phyloP scores from a whole-genome alignment of 2,888 invertebrate species.

The Taphrorychus bicolor region DNA sequence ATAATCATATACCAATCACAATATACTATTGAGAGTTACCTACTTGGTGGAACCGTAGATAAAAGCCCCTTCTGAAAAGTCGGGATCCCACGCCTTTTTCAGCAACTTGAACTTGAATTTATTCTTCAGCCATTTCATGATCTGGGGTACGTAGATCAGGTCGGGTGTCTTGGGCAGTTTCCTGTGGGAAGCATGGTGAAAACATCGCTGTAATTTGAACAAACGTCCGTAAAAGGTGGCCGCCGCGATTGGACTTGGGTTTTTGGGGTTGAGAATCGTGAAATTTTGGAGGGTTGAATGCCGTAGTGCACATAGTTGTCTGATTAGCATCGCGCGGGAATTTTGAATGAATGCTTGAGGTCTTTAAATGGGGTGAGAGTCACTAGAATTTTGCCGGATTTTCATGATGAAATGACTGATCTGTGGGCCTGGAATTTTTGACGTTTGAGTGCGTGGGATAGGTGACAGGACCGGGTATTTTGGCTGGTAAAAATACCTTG shows the following conservation, averaged over 20 bases:
- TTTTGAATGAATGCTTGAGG: neutral
- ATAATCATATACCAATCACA: neutral
- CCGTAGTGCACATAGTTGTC: neutral
- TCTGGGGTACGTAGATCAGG: constrained; percentile 57
- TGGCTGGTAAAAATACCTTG: too few relatives aligned
- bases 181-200: constrained; percentile 18
- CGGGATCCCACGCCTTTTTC: constrained; percentile 56
- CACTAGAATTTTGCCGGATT: constrained; percentile 16
- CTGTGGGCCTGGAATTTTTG: neutral
- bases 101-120: constrained; percentile 57
- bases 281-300: constrained; percentile 6
- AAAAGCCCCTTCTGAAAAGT: constrained; percentile 59
- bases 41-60: constrained; percentile 54
- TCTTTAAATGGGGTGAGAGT: neutral
- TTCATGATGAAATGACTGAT: constrained; percentile 12
- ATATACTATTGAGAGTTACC: constrained; percentile 11
- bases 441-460: too few relatives aligned
- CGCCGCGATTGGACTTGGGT: neutral
- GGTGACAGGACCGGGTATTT: too few relatives aligned
- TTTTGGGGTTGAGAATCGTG: neutral
- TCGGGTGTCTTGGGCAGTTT: constrained; percentile 54
- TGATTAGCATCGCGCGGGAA: constrained; percentile 8
- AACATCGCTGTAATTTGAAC: constrained; percentile 3
- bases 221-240: neutral
- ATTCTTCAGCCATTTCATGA: constrained; percentile 56